phyloP scores from a whole-genome alignment of 2,888 invertebrate species.

The Hirtodrosophila duncani region DNA sequence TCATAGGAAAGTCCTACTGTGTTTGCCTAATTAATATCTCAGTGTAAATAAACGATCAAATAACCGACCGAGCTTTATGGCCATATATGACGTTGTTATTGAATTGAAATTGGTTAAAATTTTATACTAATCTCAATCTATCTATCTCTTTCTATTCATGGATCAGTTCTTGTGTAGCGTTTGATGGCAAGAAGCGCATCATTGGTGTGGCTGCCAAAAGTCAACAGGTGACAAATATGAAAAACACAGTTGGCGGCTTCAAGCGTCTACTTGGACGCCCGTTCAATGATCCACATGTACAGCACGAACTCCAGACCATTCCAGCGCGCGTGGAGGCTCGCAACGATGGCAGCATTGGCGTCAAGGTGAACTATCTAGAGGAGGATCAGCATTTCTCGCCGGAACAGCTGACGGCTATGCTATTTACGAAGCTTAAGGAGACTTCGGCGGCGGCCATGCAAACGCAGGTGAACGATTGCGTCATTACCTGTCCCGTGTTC shows the following conservation, averaged over 20 bases:
- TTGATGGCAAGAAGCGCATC: conserved; percentile 93
- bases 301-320: conserved; percentile 88
- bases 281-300: conserved; percentile 91
- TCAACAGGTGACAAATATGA: conserved; percentile 97
- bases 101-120: neutral
- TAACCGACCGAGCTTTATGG: conserved; percentile 18
- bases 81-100: conserved; percentile 46
- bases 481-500: conserved; percentile 95
- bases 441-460: conserved; percentile 91
- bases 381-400: conserved; percentile 92
- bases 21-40: conserved; percentile 8
- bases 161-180: conserved; percentile 94
- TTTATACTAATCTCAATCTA: neutral
- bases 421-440: conserved; percentile 97
- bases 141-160: neutral
- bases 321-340: conserved; percentile 89
- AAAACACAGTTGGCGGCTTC: conserved; percentile 96
- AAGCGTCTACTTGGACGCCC: conserved; percentile 95
- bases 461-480: conserved; percentile 93
- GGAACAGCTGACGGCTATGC: conserved; percentile 97
- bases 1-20: neutral
- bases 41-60: too few relatives aligned
- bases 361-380: conserved; percentile 92
- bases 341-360: conserved; percentile 89
- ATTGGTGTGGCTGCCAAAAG: conserved; percentile 98